Conservation (phyloP, 2,797 vertebrate genomes). For the Smutsia gigantea region DNA sequence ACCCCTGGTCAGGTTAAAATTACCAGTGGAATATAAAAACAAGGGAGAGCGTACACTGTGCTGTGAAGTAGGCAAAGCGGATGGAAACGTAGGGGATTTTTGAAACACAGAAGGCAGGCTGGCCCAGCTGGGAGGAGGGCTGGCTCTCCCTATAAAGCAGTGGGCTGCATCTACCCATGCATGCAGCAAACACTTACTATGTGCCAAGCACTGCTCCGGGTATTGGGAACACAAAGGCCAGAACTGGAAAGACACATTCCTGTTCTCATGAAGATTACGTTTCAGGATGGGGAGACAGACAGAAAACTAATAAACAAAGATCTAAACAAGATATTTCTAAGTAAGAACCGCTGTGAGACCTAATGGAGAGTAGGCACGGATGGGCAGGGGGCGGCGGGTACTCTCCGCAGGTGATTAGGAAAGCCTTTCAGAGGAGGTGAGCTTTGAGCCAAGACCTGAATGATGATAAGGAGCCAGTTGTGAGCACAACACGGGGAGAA, state of each 20-base stretch:
- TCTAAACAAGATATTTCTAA: not conserved
- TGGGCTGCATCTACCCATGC: not conserved
- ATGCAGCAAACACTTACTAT: no score
- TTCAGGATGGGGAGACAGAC: not conserved
- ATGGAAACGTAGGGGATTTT: not conserved
- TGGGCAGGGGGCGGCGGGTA: not conserved
- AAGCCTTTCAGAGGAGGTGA: not conserved
- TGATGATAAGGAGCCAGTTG: not conserved
- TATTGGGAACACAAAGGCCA: not conserved
- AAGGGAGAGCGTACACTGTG: fast-evolving
- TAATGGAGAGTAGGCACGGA: fast-evolving
- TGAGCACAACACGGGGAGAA: not conserved
- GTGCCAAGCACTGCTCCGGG: not conserved
- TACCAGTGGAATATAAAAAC: not conserved
- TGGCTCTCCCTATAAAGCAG: not conserved
- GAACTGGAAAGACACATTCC: not conserved
- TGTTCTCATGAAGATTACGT: not conserved
- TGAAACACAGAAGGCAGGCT: not conserved
- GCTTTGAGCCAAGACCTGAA: not conserved
- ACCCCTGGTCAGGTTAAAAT: not conserved
- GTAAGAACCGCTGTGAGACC: not conserved
- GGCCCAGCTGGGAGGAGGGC: not conserved
- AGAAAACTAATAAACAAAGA: not conserved
- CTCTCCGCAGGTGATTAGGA: not conserved
- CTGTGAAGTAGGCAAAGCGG: not conserved